phyloP scores from a whole-genome alignment of 2,113 vertebrate species.

The Proteles cristata region DNA sequence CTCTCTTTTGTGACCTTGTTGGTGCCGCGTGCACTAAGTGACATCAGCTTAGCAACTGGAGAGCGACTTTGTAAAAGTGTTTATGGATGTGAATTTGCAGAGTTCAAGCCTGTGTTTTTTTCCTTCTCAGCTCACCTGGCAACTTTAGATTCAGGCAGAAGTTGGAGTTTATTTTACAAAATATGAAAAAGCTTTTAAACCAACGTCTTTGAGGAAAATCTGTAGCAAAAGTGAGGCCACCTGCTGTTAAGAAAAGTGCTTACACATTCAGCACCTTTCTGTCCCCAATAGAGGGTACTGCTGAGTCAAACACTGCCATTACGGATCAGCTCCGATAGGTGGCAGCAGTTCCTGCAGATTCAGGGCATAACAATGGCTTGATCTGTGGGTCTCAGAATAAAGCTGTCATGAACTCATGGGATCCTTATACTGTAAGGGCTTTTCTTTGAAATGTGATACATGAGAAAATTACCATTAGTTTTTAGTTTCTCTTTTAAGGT shows the following conservation, averaged over 20 bases:
- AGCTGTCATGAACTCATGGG: constrained; percentile 84
- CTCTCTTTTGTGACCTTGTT: background rate
- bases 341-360: constrained; percentile 94
- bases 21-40: constrained; percentile 51
- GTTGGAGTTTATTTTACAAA: constrained; percentile 85
- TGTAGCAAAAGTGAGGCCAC: constrained; percentile 88
- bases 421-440: constrained; percentile 80
- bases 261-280: constrained; percentile 79
- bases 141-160: constrained; percentile 80
- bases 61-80: constrained; percentile 78
- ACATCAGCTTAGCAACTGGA: constrained; percentile 69
- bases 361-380: constrained; percentile 82
- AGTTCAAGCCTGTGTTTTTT: constrained; percentile 74
- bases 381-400: constrained; percentile 78
- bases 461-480: constrained; percentile 82
- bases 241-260: constrained; percentile 89
- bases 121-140: constrained; percentile 78
- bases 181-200: constrained; percentile 88
- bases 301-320: constrained; percentile 72
- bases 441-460: constrained; percentile 86
- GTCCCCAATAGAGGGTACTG: constrained; percentile 82
- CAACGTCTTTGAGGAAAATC: constrained; percentile 82
- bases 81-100: constrained; percentile 80
- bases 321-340: constrained; percentile 87
- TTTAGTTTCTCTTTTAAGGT: constrained; percentile 81